Evolutionary conservation across 1,140 invertebrate species (phyloP).

Genomic region (Antheraea pernyi): DNA sequence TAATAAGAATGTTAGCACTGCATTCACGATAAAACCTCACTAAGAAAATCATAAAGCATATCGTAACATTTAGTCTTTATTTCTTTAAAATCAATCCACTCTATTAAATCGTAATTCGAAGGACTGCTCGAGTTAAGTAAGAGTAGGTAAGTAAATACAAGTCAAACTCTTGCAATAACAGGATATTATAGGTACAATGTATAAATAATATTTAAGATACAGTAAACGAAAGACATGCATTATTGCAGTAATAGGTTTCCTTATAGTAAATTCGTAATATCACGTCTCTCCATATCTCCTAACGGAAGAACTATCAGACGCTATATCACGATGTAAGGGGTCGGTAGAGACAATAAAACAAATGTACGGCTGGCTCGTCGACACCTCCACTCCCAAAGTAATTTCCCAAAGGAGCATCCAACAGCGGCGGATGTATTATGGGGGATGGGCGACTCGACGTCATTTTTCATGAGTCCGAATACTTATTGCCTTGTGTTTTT

Average conservation of each 20-base stretch:
- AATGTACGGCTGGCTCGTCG: slow-evolving; percentile 1
- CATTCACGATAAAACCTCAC: too few relatives aligned
- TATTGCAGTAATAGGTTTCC: neutral
- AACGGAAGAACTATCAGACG: slow-evolving; percentile 1
- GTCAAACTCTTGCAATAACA: too few relatives aligned
- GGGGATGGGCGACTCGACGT: neutral
- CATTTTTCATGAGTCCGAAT: neutral
- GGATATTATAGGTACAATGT: too few relatives aligned
- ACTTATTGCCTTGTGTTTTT: neutral
- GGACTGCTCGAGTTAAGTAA: too few relatives aligned
- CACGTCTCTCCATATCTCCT: neutral
- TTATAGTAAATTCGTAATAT: neutral
- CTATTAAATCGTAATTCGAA: too few relatives aligned
- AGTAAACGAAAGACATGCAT: too few relatives aligned
- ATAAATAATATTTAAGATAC: too few relatives aligned
- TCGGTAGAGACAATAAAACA: slow-evolving; percentile 9
- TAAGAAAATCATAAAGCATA: too few relatives aligned
- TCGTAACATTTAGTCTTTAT: too few relatives aligned
- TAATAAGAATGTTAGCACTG: too few relatives aligned
- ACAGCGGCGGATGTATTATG: neutral
- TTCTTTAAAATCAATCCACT: too few relatives aligned
- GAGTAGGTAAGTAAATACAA: too few relatives aligned
- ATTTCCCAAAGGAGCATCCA: slow-evolving; percentile 11
- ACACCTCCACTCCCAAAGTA: neutral
- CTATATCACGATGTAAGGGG: neutral